These are phyloP conservation scores for Sinopyrophorus schimmeli DNA, from an alignment of 2,888 invertebrate species.

Conservation along the genomic window DNA sequence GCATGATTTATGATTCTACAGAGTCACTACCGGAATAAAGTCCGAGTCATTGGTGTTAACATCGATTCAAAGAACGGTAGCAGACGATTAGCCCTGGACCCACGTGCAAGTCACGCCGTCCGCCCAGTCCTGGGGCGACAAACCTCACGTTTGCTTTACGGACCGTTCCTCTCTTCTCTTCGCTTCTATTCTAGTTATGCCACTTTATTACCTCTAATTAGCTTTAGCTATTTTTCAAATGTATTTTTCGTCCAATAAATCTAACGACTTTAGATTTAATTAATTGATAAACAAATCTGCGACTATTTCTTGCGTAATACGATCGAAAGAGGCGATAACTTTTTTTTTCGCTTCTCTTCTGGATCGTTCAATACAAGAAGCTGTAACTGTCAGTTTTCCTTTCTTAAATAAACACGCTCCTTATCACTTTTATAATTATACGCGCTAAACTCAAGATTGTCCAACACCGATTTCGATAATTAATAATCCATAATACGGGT, in stretches of 20 bases:
- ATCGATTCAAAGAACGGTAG: conserved; percentile 38
- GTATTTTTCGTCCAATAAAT: conserved; percentile 23
- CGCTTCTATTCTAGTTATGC: conserved; percentile 27
- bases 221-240: conserved; percentile 16
- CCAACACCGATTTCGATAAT: no score
- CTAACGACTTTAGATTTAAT: conserved; percentile 26
- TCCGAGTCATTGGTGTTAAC: conserved; percentile 35
- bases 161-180: conserved; percentile 26
- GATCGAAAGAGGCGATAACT: conserved; percentile 3
- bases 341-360: conserved; percentile 2
- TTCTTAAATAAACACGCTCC: conserved; percentile 3
- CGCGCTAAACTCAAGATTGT: no score
- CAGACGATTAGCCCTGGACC: conserved; percentile 42
- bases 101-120: conserved; percentile 45
- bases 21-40: conserved; percentile 39
- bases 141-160: conserved; percentile 31
- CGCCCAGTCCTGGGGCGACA: conserved; percentile 40
- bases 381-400: conserved; percentile 1
- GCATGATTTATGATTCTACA: conserved; percentile 42
- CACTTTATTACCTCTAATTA: conserved; percentile 26
- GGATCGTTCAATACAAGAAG: neutral
- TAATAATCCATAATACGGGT: no score
- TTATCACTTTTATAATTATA: conserved; percentile 1
- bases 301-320: conserved; percentile 1
- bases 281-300: conserved; percentile 22